Evolutionary conservation across 1,140 invertebrate species (phyloP).

Genomic region (Papilio aristodemus): DNA sequence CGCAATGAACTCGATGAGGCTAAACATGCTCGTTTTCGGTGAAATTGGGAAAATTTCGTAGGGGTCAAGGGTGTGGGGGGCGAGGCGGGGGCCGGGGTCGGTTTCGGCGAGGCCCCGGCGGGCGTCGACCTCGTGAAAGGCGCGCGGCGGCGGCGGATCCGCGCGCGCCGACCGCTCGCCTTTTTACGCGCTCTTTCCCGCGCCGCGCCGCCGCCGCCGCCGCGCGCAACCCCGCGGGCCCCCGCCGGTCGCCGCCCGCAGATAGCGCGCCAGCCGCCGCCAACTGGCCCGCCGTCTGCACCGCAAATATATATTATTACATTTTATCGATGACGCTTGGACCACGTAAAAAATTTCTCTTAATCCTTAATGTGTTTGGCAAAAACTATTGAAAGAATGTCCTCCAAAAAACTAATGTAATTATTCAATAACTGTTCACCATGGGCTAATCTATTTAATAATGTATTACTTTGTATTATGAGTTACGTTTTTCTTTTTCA

Average conservation of each 20-base stretch:
- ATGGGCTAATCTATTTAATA: too few relatives aligned
- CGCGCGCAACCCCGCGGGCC: constrained; percentile 71
- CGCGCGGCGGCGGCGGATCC: constrained; percentile 56
- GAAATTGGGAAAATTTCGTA: constrained; percentile 52
- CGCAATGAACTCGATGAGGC: constrained; percentile 30
- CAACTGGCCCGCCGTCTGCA: constrained; percentile 69
- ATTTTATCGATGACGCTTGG: constrained; percentile 9
- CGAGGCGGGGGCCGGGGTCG: constrained; percentile 53
- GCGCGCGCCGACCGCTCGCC: constrained; percentile 64
- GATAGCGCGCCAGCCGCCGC: constrained; percentile 69
- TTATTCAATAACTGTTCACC: background rate
- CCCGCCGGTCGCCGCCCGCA: constrained; percentile 76
- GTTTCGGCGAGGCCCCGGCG: constrained; percentile 69
- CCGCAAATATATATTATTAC: constrained; percentile 43
- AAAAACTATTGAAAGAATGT: constrained; percentile 1
- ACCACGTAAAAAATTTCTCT: background rate
- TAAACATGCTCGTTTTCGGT: constrained; percentile 35
- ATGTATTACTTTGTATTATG: too few relatives aligned
- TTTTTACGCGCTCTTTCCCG: constrained; percentile 77
- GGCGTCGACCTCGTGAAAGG: constrained; percentile 75
- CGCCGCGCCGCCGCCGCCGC: constrained; percentile 55
- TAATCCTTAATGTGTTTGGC: background rate
- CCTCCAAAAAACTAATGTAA: background rate
- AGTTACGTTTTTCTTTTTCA: too few relatives aligned
- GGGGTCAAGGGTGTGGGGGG: constrained; percentile 49